Percentiles rank a stretch among this genome's conserved stretches.
Evolutionary conservation across 2,113 vertebrate genomes (phyloP).

Genomic region (Hippocampus zosterae): DNA sequence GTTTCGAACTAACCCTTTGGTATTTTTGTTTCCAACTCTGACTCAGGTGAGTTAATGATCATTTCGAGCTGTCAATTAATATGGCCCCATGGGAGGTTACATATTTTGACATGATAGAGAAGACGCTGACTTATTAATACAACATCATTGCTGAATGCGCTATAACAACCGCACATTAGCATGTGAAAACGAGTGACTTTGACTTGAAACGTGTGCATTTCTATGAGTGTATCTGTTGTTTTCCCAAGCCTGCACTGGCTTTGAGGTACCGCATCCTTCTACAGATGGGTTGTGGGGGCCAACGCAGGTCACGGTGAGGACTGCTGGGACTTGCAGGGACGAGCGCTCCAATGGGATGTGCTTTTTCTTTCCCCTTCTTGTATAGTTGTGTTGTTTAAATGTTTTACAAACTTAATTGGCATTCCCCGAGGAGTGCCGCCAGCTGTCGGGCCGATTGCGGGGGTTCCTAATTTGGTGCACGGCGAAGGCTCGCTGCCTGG

Average conservation of each 20-base stretch:
- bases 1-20: too few species aligned
- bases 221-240: constrained; percentile 60
- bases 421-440: constrained; percentile 71
- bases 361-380: constrained; percentile 53
- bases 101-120: background rate
- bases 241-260: constrained; percentile 51
- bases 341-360: constrained; percentile 57
- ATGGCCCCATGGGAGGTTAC: background rate
- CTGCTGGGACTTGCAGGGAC: constrained; percentile 63
- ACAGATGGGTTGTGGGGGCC: constrained; percentile 62
- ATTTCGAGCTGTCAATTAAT: background rate
- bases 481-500: constrained; percentile 61
- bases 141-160: constrained; percentile 65
- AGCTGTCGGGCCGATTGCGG: constrained; percentile 78
- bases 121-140: constrained; percentile 49
- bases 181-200: constrained; percentile 72
- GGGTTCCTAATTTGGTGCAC: constrained; percentile 74
- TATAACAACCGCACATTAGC: constrained; percentile 64
- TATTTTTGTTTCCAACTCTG: too few species aligned
- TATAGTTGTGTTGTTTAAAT: constrained; percentile 83
- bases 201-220: constrained; percentile 73
- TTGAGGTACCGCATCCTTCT: constrained; percentile 57
- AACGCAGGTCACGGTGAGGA: constrained; percentile 57
- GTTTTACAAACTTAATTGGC: constrained; percentile 83
- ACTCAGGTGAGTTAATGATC: too few species aligned